A percentile compares a stretch with the other conserved stretches of the same genome.
phyloP scores from a whole-genome alignment of 2,797 vertebrate species.

The Platalea minor region DNA sequence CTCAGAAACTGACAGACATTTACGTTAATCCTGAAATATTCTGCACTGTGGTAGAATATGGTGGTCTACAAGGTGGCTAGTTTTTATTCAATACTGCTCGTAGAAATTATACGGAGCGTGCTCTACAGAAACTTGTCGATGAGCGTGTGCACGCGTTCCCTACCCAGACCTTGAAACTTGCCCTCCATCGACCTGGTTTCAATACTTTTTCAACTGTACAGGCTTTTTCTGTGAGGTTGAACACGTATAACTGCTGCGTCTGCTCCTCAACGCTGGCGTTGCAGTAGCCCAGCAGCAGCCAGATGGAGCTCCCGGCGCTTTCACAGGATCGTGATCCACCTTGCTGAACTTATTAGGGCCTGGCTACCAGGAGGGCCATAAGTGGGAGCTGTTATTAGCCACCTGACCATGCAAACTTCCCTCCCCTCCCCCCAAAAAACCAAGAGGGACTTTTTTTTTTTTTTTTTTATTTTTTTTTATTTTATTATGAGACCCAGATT shows the following conservation, averaged over 20 bases:
- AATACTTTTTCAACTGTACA: fast-evolving
- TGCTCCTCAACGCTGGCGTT: background rate
- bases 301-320: background rate
- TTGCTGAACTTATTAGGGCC: background rate
- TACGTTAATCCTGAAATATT: background rate
- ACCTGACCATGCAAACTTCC: background rate
- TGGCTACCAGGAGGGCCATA: background rate
- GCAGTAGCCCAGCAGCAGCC: background rate
- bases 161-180: background rate
- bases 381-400: background rate
- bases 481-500: background rate
- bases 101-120: background rate
- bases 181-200: background rate
- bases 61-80: background rate
- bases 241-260: fast-evolving
- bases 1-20: background rate
- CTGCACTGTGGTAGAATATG: fast-evolving
- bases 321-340: background rate
- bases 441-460: background rate
- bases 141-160: fast-evolving
- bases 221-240: background rate
- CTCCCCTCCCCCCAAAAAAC: background rate
- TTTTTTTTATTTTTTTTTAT: background rate
- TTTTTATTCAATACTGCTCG: fast-evolving
- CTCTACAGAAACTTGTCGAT: background rate